Percentiles rank a stretch among this genome's conserved stretches.
Conservation (phyloP, 2,113 vertebrate species). For the Irena cyanogastra region DNA sequence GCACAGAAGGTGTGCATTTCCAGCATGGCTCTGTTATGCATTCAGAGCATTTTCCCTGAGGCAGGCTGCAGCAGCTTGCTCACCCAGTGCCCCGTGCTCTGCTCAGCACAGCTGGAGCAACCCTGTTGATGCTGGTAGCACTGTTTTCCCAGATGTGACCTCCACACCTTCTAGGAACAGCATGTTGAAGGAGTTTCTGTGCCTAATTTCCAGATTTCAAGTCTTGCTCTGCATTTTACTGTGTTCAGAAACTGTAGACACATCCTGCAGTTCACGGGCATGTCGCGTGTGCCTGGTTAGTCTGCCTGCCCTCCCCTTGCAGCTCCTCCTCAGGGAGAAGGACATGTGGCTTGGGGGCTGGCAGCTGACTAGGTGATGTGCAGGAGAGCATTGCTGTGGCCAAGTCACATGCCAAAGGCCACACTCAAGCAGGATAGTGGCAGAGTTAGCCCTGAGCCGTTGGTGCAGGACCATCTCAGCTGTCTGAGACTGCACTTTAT, state of each 20-base stretch:
- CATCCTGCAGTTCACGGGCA: not conserved
- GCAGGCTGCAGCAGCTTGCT: not conserved
- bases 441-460: not conserved
- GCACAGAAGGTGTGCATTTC: not conserved
- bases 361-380: not conserved
- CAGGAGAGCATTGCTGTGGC: not conserved
- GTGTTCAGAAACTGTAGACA: not conserved
- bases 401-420: not conserved
- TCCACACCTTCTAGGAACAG: not conserved
- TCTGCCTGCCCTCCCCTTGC: not conserved
- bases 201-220: not conserved
- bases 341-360: not conserved
- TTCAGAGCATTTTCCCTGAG: not conserved
- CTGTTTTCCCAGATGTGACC: not conserved
- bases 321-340: not conserved
- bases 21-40: not conserved
- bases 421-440: not conserved
- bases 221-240: not conserved
- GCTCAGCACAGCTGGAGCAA: not conserved
- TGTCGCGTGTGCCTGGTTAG: fast-evolving
- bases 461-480: not conserved
- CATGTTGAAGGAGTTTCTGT: not conserved
- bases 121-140: not conserved
- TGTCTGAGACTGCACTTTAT: not conserved
- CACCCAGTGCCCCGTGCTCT: not conserved